These are phyloP conservation scores for Ondatra zibethicus DNA, from an alignment of 2,113 vertebrate species.

Conservation along the genomic window DNA sequence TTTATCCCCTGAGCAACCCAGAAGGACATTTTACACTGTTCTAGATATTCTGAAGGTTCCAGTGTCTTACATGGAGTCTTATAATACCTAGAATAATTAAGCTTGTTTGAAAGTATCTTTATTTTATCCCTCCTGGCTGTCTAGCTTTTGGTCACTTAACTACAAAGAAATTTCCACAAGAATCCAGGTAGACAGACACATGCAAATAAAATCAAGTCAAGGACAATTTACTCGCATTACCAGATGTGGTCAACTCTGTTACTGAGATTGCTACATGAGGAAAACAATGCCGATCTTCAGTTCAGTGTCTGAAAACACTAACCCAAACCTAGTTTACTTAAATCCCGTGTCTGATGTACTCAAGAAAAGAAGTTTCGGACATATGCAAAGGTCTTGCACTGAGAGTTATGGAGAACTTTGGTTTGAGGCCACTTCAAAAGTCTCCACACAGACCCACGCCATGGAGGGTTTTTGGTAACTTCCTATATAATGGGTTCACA, in stretches of 20 bases:
- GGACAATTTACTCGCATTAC: not conserved
- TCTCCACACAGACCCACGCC: not conserved
- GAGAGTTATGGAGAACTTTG: not conserved
- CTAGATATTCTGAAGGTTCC: slow-evolving; percentile 50
- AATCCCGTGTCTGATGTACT: not conserved
- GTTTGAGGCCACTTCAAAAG: not conserved
- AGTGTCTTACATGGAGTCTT: slow-evolving; percentile 48
- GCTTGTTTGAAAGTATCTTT: slow-evolving; percentile 70
- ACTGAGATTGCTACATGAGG: not conserved
- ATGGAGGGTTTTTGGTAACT: not conserved
- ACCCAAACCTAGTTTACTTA: not conserved
- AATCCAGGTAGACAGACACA: slow-evolving; percentile 27
- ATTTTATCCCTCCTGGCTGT: not conserved
- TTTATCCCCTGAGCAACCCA: not conserved
- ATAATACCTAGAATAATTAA: slow-evolving; percentile 70
- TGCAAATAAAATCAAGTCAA: slow-evolving; percentile 36
- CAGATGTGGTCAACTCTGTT: not conserved
- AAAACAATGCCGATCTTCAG: slow-evolving; percentile 9
- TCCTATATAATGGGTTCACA: not conserved
- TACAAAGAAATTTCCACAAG: slow-evolving; percentile 60
- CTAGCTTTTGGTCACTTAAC: slow-evolving; percentile 47
- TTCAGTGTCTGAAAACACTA: slow-evolving; percentile 16
- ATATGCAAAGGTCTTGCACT: not conserved
- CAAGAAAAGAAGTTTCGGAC: not conserved
- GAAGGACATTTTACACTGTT: slow-evolving; percentile 54